Percentiles rank a stretch among this genome's conserved stretches.
These are phyloP conservation scores for Gymnoscelis rufifasciata DNA, from an alignment of 2,888 invertebrate species.

Conservation along the genomic window DNA sequence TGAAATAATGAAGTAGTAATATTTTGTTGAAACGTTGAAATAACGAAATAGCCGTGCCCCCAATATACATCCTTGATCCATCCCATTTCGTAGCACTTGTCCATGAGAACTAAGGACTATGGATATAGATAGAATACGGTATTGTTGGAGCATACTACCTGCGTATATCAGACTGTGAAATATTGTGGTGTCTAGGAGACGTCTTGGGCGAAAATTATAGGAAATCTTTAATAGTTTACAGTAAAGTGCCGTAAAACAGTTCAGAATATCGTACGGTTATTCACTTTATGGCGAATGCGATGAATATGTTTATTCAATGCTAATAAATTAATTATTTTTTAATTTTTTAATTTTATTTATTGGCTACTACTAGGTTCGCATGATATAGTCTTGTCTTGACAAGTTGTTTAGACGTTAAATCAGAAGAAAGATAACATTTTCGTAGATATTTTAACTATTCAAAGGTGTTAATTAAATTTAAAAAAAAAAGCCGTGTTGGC, in stretches of 20 bases:
- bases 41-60: background rate
- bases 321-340: no score
- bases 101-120: conserved; percentile 60
- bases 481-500: no score
- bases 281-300: background rate
- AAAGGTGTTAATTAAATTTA: no score
- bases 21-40: no score
- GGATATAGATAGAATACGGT: conserved; percentile 28
- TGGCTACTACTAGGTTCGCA: no score
- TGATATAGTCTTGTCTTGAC: no score
- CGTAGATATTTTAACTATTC: no score
- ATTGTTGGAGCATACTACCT: conserved; percentile 40
- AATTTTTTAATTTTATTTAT: no score
- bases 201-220: conserved; percentile 18
- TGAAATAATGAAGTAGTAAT: no score
- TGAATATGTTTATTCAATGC: no score
- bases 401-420: no score
- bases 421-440: no score
- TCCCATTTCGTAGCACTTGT: conserved; percentile 49
- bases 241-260: conserved; percentile 12
- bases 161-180: conserved; percentile 25
- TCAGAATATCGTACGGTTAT: background rate
- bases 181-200: conserved; percentile 17
- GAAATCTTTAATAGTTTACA: conserved; percentile 15
- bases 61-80: background rate